phyloP scores from a whole-genome alignment of 1,140 invertebrate genomes.

The Papilio glaucus region DNA sequence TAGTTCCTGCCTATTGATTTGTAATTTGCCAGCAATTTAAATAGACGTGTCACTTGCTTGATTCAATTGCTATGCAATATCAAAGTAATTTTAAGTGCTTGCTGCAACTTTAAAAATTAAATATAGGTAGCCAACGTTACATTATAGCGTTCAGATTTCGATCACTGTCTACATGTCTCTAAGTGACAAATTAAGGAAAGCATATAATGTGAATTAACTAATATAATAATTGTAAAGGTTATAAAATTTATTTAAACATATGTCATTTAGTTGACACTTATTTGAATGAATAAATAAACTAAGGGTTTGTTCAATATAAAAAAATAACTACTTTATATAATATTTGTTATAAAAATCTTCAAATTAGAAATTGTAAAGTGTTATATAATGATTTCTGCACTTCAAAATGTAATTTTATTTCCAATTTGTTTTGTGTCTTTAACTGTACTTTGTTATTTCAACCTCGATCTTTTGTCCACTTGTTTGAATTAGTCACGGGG shows the following conservation, averaged over 20 bases:
- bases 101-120: constrained; percentile 6
- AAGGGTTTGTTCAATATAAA: too few species aligned
- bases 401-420: neutral
- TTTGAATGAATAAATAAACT: too few species aligned
- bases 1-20: neutral
- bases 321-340: too few species aligned
- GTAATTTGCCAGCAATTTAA: too few species aligned
- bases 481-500: constrained; percentile 9
- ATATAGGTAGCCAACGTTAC: neutral
- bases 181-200: neutral
- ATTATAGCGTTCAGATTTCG: constrained; percentile 3
- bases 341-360: too few species aligned
- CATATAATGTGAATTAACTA: neutral
- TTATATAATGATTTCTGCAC: neutral
- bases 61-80: constrained; percentile 7
- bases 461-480: neutral
- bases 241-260: too few species aligned
- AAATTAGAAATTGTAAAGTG: neutral
- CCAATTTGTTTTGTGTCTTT: neutral
- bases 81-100: neutral
- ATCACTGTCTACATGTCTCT: neutral
- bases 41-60: neutral
- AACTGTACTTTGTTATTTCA: constrained; percentile 12
- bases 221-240: too few species aligned
- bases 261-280: too few species aligned